Conservation (phyloP, 2,888 invertebrate genomes). For the Neocrepidodera transversa region DNA sequence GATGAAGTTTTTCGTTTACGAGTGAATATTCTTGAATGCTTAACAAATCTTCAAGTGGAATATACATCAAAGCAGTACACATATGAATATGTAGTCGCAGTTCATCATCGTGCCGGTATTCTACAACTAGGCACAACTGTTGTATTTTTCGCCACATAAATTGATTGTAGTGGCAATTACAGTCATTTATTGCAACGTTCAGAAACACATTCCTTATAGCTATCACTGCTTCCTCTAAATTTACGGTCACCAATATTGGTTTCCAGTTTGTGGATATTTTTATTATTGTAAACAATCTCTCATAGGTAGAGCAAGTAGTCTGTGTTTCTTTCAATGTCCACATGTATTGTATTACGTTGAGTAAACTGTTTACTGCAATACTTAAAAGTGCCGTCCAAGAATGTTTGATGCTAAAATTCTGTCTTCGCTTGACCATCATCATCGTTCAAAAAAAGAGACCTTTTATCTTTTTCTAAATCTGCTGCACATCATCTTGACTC, state of each 20-base stretch:
- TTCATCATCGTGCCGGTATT: background rate
- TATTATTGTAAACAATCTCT: background rate
- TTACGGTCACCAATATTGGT: background rate
- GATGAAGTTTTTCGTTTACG: background rate
- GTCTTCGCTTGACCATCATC: too few relatives aligned
- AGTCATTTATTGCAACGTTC: too few relatives aligned
- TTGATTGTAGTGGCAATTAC: slow-evolving; percentile 8
- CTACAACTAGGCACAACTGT: background rate
- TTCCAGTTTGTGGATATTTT: background rate
- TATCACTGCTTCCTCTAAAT: background rate
- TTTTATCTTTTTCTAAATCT: too few relatives aligned
- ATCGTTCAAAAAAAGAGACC: too few relatives aligned
- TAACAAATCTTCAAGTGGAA: background rate
- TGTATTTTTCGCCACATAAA: slow-evolving; percentile 11
- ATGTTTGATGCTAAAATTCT: too few relatives aligned
- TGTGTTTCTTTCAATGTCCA: too few relatives aligned
- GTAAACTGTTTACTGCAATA: too few relatives aligned
- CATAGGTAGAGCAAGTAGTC: too few relatives aligned
- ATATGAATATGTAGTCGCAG: background rate
- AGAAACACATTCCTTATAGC: background rate
- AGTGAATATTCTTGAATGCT: background rate
- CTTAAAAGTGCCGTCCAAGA: too few relatives aligned
- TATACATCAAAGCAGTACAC: slow-evolving; percentile 7
- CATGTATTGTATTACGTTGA: background rate
- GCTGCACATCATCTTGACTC: too few relatives aligned